Evolutionary conservation across 2,113 vertebrate species (phyloP).

Genomic region (Dasypus novemcinctus): DNA sequence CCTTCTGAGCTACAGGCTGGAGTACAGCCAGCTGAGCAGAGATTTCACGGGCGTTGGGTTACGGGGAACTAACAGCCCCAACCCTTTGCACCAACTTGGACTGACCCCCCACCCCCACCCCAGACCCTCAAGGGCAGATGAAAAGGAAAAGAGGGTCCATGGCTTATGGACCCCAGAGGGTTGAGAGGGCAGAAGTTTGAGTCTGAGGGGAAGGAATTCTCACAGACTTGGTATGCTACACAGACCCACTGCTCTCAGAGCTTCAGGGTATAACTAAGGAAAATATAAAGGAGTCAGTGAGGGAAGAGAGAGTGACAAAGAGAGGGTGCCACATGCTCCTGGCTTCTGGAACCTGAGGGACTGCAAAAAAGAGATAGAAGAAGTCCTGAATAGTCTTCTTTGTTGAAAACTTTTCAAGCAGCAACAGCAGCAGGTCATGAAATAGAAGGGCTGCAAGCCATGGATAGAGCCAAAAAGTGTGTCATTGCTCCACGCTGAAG

Average conservation of each 20-base stretch:
- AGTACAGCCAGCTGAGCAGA: conserved; percentile 26
- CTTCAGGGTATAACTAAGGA: neutral
- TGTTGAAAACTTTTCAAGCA: neutral
- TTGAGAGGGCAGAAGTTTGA: neutral
- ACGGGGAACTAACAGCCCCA: conserved; percentile 35
- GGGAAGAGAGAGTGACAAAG: neutral
- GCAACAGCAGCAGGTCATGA: neutral
- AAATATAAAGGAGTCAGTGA: neutral
- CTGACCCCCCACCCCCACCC: neutral
- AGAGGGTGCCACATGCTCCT: neutral
- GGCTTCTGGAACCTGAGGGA: neutral
- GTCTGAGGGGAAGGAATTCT: neutral
- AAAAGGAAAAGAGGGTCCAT: neutral
- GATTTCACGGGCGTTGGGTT: conserved; percentile 59
- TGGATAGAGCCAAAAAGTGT: neutral
- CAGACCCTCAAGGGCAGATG: neutral
- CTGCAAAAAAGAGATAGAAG: neutral
- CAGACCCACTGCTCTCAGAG: neutral
- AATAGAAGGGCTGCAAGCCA: neutral
- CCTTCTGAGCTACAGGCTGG: conserved; percentile 48
- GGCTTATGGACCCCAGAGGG: neutral
- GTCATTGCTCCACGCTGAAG: neutral
- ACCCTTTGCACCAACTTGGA: conserved; percentile 5
- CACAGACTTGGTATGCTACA: neutral
- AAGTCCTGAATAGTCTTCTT: neutral